phyloP scores from a whole-genome alignment of 2,113 vertebrate genomes.

The Pseudorectes ferrugineus region DNA sequence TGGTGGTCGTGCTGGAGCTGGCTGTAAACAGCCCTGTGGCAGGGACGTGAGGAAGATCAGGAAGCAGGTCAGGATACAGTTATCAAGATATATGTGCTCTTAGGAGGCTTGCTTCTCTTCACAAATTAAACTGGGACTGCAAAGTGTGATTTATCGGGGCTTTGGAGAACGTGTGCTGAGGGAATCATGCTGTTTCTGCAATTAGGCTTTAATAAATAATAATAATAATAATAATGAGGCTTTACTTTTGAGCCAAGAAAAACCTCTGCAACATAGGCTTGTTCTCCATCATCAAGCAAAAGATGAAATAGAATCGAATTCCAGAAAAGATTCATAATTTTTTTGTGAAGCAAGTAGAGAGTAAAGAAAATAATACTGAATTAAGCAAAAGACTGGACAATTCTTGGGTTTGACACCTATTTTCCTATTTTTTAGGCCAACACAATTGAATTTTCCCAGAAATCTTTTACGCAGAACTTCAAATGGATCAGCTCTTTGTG shows the following conservation, averaged over 20 bases:
- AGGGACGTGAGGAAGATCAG: neutral
- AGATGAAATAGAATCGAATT: neutral
- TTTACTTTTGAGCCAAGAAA: conserved; percentile 40
- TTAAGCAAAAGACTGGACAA: neutral
- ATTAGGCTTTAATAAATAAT: conserved; percentile 45
- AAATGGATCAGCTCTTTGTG: neutral
- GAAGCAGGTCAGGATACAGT: conserved; percentile 39
- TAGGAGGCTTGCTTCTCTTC: neutral
- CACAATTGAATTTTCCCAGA: neutral
- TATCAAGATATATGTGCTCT: conserved; percentile 4
- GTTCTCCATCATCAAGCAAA: neutral
- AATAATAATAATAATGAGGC: neutral
- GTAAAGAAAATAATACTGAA: neutral
- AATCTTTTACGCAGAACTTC: neutral
- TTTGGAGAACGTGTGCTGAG: neutral
- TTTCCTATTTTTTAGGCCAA: neutral
- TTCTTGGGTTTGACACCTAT: neutral
- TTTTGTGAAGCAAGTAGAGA: neutral
- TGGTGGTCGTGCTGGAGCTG: neutral
- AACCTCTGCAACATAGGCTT: neutral
- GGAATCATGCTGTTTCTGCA: neutral
- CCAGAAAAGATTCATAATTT: neutral
- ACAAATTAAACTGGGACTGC: neutral
- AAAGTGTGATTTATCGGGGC: neutral
- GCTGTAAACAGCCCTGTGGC: neutral